phyloP scores from a whole-genome alignment of 2,888 invertebrate species.

The Nycteola revayana region DNA sequence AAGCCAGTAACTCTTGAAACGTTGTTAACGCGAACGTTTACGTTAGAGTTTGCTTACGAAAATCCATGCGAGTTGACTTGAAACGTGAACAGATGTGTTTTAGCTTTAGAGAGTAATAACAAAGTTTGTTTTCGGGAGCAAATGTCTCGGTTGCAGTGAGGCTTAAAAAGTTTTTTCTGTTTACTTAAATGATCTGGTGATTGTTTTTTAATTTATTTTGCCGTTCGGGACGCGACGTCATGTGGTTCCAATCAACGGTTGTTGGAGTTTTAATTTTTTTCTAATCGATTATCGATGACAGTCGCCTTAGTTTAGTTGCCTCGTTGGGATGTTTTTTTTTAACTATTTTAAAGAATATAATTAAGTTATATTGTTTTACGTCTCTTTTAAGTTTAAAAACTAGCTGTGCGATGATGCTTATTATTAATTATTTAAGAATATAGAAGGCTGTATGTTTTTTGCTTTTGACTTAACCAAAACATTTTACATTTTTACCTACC shows the following conservation, averaged over 20 bases:
- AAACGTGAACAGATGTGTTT: conserved; percentile 37
- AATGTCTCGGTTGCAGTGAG: conserved; percentile 66
- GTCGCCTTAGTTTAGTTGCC: no score
- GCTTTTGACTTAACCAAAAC: no score
- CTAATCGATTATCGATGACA: conserved; percentile 36
- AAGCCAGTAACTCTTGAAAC: conserved; percentile 52
- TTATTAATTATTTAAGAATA: no score
- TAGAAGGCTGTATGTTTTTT: no score
- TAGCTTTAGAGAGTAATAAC: conserved; percentile 37
- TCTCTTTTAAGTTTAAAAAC: no score
- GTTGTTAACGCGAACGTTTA: conserved; percentile 53
- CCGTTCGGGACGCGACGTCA: conserved; percentile 63
- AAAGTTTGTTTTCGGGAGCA: conserved; percentile 67
- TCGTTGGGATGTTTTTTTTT: not conserved
- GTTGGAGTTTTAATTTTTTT: conserved; percentile 63
- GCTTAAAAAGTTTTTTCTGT: conserved; percentile 73
- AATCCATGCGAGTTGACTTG: conserved; percentile 39
- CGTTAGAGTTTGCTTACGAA: conserved; percentile 49
- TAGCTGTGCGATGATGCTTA: no score
- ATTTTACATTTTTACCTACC: no score
- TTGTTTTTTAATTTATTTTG: conserved; percentile 81
- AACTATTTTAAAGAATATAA: no score
- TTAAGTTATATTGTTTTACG: no score
- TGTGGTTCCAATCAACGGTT: conserved; percentile 76
- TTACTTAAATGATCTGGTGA: conserved; percentile 78